Conservation (phyloP, 2,888 invertebrate genomes). For the Pyrrhosoma nymphula region DNA sequence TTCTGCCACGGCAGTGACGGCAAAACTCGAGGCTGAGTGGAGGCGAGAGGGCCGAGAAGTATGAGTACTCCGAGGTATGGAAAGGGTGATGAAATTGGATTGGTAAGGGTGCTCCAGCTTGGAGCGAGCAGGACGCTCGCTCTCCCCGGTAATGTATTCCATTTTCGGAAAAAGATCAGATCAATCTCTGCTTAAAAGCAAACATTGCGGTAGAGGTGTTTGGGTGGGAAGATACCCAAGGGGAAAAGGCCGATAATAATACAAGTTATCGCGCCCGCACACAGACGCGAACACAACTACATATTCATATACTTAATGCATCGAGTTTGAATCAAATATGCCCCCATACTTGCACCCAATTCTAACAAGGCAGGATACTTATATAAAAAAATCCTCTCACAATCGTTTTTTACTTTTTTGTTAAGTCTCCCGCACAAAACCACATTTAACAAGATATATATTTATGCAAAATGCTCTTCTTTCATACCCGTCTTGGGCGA, state of each 20-base stretch:
- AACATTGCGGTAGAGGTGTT: constrained; percentile 34
- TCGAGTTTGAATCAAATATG: background rate
- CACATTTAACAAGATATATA: constrained; percentile 37
- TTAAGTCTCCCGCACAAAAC: background rate
- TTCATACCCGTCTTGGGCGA: background rate
- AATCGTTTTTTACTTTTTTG: background rate
- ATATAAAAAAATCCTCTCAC: background rate
- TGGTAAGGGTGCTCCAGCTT: background rate
- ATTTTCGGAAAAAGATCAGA: constrained; percentile 36
- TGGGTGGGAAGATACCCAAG: background rate
- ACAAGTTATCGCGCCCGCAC: constrained; percentile 34
- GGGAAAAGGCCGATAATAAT: constrained; percentile 12
- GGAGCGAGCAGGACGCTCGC: background rate
- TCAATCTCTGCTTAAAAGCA: constrained; percentile 33
- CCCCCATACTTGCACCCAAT: background rate
- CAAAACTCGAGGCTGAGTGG: background rate
- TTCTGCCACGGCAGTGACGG: background rate
- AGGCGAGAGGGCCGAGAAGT: background rate
- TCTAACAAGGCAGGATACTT: background rate
- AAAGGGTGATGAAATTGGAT: background rate
- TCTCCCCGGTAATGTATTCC: constrained; percentile 55
- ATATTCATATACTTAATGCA: background rate
- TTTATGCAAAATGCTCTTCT: constrained; percentile 58
- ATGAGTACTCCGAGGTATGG: background rate
- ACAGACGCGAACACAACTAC: background rate